phyloP scores from a whole-genome alignment of 2,797 vertebrate genomes.

The Hephaestus fuliginosus region DNA sequence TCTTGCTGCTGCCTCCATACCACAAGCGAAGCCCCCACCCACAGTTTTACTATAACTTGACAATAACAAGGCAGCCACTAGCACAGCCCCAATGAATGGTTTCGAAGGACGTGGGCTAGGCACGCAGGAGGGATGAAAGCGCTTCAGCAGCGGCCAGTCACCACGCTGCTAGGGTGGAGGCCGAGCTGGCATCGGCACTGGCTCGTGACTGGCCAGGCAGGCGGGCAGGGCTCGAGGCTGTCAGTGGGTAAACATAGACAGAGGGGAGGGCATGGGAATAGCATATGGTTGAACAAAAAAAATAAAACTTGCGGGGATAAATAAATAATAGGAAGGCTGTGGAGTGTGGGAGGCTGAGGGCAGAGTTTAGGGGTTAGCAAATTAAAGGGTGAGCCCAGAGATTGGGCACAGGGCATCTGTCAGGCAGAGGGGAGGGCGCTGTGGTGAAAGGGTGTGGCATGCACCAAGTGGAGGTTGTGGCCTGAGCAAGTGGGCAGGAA shows the following conservation, averaged over 20 bases:
- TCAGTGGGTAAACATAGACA: slow-evolving; percentile 50
- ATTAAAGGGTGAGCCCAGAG: slow-evolving; percentile 67
- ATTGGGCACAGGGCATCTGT: slow-evolving; percentile 60
- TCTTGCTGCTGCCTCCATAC: slow-evolving; percentile 38
- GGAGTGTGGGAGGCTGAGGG: slow-evolving; percentile 48
- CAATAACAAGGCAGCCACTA: slow-evolving; percentile 70
- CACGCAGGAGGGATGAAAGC: slow-evolving; percentile 54
- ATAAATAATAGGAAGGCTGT: slow-evolving; percentile 67
- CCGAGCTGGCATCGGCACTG: slow-evolving; percentile 55
- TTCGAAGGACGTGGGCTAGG: slow-evolving; percentile 36
- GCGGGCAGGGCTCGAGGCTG: slow-evolving; percentile 34
- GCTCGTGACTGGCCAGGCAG: slow-evolving; percentile 61
- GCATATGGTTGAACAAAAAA: slow-evolving; percentile 55
- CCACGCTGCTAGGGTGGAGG: slow-evolving; percentile 70
- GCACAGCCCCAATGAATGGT: slow-evolving; percentile 72
- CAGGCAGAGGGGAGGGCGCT: slow-evolving; percentile 36
- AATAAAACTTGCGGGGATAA: slow-evolving; percentile 29
- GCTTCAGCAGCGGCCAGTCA: slow-evolving; percentile 50
- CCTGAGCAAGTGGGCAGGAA: slow-evolving; percentile 15
- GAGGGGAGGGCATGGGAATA: slow-evolving; percentile 49
- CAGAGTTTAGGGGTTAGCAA: slow-evolving; percentile 66
- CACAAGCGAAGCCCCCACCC: slow-evolving; percentile 66
- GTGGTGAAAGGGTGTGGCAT: slow-evolving; percentile 66
- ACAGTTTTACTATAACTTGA: slow-evolving; percentile 64
- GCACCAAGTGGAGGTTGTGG: slow-evolving; percentile 26